Conservation (phyloP, 2,797 vertebrate genomes). For the Platyrinchus mystaceus region DNA sequence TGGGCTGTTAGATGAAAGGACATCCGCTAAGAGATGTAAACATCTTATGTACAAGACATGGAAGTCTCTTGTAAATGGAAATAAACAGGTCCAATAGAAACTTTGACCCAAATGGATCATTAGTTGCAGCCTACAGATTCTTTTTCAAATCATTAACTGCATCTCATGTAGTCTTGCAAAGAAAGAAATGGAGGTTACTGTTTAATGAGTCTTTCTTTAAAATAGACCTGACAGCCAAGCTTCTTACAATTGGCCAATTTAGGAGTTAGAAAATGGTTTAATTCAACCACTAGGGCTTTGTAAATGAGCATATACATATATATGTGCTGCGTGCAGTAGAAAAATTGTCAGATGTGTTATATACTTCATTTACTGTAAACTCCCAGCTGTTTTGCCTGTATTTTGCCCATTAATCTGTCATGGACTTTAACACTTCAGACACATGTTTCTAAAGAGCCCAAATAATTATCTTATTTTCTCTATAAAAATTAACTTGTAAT, state of each 20-base stretch:
- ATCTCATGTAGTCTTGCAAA: conserved; percentile 21
- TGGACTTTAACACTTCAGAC: not conserved
- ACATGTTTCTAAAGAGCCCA: not conserved
- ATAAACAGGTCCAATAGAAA: conserved; percentile 58
- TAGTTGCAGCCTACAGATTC: conserved; percentile 51
- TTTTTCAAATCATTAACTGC: conserved; percentile 64
- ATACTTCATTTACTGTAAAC: not conserved
- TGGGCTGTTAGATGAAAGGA: not conserved
- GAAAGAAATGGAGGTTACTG: conserved; percentile 11
- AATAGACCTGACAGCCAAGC: conserved; percentile 22
- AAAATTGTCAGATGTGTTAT: not conserved
- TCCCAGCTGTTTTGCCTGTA: not conserved
- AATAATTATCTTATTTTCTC: not conserved
- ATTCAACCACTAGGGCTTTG: conserved; percentile 27
- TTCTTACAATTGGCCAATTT: conserved; percentile 57
- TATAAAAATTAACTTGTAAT: not conserved
- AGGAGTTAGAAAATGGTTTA: conserved; percentile 52
- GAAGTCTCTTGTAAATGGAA: conserved; percentile 63
- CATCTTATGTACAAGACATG: conserved; percentile 1
- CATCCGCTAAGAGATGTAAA: not conserved
- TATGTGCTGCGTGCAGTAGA: not conserved
- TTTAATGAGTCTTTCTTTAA: conserved; percentile 71
- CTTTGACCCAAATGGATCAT: conserved; percentile 54
- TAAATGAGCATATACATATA: conserved; percentile 1
- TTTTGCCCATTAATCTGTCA: not conserved